Conservation (phyloP, 2,888 invertebrate species). For the Cantharis rustica region DNA sequence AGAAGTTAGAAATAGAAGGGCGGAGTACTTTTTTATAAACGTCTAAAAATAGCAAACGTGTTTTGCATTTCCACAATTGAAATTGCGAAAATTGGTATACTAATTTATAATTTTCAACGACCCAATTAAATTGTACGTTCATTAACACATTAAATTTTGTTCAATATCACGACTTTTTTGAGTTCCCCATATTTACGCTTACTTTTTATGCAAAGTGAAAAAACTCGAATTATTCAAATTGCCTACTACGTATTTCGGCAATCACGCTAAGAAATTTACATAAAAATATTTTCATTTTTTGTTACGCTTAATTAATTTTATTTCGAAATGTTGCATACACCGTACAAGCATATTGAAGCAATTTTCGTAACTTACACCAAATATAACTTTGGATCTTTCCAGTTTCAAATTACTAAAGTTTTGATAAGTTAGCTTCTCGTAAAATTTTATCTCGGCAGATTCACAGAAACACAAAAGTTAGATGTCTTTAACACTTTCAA, state of each 20-base stretch:
- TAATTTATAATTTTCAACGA: not conserved
- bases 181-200: not conserved
- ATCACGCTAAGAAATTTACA: not conserved
- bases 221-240: not conserved
- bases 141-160: not conserved
- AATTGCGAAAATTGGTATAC: not conserved
- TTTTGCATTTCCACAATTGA: not conserved
- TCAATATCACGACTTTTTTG: not conserved
- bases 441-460: not conserved
- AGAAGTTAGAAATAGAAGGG: not conserved
- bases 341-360: not conserved
- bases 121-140: not conserved
- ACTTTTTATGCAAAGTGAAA: not conserved
- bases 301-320: not conserved
- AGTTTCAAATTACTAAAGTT: not conserved
- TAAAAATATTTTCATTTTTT: not conserved
- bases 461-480: not conserved
- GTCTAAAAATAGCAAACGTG: not conserved
- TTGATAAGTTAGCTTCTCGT: not conserved
- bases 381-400: not conserved
- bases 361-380: not conserved
- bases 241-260: not conserved
- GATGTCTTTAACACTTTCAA: not conserved
- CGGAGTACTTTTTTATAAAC: not conserved
- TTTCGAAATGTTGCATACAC: not conserved